Evolutionary conservation across 2,797 vertebrate species (phyloP).

Genomic region (Bovichtus variegatus): DNA sequence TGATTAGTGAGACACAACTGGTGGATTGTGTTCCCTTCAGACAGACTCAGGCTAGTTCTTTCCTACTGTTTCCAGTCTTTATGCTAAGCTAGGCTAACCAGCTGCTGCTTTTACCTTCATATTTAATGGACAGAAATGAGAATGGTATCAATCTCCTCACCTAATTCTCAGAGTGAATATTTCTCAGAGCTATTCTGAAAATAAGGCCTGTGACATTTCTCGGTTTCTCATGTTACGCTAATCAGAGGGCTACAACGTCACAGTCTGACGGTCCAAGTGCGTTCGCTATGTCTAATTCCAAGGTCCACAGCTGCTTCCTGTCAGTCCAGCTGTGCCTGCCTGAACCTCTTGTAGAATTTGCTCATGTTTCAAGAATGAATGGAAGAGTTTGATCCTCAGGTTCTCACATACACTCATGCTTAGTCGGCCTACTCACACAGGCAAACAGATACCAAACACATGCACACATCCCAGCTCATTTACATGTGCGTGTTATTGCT

Average conservation of each 20-base stretch:
- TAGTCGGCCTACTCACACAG: not conserved
- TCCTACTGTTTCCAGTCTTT: not conserved
- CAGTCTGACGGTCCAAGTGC: not conserved
- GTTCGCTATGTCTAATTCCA: not conserved
- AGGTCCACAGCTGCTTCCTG: conserved; percentile 44
- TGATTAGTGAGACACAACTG: not conserved
- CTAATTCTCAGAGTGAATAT: not conserved
- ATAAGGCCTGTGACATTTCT: not conserved
- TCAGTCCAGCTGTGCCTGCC: conserved; percentile 27
- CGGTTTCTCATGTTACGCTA: not conserved
- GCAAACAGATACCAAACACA: not conserved
- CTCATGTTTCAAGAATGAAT: conserved; percentile 34
- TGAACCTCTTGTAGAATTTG: conserved; percentile 4
- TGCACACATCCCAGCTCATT: conserved; percentile 1
- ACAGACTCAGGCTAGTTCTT: not conserved
- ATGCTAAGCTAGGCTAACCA: not conserved
- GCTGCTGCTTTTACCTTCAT: not conserved
- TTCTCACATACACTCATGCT: not conserved
- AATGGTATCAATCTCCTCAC: not conserved
- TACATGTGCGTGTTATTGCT: not conserved
- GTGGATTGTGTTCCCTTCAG: not conserved
- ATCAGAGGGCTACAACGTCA: not conserved
- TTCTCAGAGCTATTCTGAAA: not conserved
- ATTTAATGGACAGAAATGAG: not conserved
- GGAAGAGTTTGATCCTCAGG: conserved; percentile 3